phyloP scores from a whole-genome alignment of 92 coral and sea anemone genomes.

The Zoanthus solanderi region DNA sequence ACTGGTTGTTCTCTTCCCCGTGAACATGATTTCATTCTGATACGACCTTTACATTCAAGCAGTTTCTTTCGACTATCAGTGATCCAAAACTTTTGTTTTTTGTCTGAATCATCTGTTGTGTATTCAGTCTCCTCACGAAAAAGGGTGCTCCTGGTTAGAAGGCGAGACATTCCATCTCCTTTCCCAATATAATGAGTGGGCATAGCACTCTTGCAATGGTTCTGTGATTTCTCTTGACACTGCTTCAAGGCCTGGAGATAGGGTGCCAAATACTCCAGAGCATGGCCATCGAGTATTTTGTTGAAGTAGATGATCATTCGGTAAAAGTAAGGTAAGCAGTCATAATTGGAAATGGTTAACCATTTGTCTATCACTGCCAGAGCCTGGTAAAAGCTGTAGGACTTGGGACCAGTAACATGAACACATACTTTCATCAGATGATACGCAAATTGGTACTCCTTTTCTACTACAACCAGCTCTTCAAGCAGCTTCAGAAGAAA shows the following conservation, averaged over 20 bases:
- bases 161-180: conserved; percentile 87
- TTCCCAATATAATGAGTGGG: conserved; percentile 73
- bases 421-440: conserved; percentile 80
- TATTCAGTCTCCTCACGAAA: conserved; percentile 76
- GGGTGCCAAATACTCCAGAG: conserved; percentile 46
- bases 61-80: conserved; percentile 73
- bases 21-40: conserved; percentile 58
- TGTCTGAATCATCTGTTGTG: conserved; percentile 49
- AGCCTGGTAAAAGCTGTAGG: conserved; percentile 81
- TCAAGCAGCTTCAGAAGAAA: conserved; percentile 70
- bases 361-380: conserved; percentile 70
- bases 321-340: conserved; percentile 74
- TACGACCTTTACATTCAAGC: conserved; percentile 83
- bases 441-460: conserved; percentile 53
- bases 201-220: conserved; percentile 68
- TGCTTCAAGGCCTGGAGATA: conserved; percentile 52
- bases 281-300: conserved; percentile 75
- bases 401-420: conserved; percentile 62
- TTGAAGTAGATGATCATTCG: conserved; percentile 79
- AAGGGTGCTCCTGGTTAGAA: conserved; percentile 65
- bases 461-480: conserved; percentile 69
- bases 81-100: conserved; percentile 62
- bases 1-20: conserved; percentile 55
- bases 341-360: conserved; percentile 58
- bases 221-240: conserved; percentile 76